phyloP scores from a whole-genome alignment of 2,113 vertebrate species.

The Carassius auratus region DNA sequence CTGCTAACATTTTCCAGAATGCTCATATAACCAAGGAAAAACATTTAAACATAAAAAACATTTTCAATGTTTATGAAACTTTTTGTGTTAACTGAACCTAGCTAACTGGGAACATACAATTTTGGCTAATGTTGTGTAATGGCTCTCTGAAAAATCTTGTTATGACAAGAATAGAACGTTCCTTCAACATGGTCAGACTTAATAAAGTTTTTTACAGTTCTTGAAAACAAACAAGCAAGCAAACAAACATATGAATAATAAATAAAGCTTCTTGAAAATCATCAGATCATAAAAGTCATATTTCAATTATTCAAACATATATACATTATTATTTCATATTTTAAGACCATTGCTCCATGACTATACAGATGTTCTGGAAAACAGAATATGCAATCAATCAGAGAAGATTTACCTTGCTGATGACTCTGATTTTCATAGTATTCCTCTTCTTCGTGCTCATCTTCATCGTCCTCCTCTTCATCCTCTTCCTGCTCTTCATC shows the following conservation, averaged over 20 bases:
- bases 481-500: constrained; percentile 60
- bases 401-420: constrained; percentile 66
- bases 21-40: background rate
- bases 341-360: background rate
- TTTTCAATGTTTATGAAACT: no score
- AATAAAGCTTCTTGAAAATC: background rate
- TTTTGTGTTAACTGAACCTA: no score
- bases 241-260: background rate
- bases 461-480: constrained; percentile 59
- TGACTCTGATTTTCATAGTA: constrained; percentile 66
- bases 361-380: background rate
- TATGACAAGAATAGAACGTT: background rate
- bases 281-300: no score
- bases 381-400: background rate
- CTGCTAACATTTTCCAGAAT: background rate
- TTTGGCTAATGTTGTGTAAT: no score
- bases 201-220: background rate
- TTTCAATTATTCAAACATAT: no score
- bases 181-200: background rate
- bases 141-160: background rate
- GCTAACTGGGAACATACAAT: no score
- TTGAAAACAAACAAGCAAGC: no score
- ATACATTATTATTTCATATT: background rate
- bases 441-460: constrained; percentile 66
- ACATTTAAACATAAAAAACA: background rate